Conservation (phyloP, 1,140 invertebrate species). For the Myzus persicae region DNA sequence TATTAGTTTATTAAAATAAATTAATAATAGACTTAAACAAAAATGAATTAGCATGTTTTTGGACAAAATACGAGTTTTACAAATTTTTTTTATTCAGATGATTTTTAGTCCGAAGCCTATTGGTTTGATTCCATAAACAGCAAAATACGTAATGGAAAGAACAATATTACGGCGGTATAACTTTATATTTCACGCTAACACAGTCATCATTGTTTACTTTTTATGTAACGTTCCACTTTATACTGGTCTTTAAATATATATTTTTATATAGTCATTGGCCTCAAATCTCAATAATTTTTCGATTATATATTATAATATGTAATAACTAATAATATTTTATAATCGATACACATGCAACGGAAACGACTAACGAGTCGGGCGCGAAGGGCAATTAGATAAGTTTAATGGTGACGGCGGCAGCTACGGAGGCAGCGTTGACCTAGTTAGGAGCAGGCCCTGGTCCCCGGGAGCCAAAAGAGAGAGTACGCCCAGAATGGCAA, state of each 20-base stretch:
- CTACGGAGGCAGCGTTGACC: conserved; percentile 39
- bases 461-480: conserved; percentile 49
- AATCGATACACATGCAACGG: conserved; percentile 50
- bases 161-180: background rate
- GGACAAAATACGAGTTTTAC: background rate
- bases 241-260: background rate
- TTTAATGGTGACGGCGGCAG: background rate
- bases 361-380: conserved; percentile 31
- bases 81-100: no score
- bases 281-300: conserved; percentile 6
- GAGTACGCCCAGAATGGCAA: conserved; percentile 21
- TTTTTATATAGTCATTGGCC: conserved; percentile 44
- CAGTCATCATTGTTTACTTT: background rate
- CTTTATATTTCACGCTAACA: background rate
- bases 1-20: background rate
- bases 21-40: background rate
- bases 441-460: conserved; percentile 32
- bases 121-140: background rate
- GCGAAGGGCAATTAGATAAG: conserved; percentile 48
- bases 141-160: background rate
- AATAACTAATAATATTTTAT: background rate
- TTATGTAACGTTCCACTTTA: background rate
- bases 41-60: background rate
- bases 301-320: conserved; percentile 14
- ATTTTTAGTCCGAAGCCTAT: no score